Conservation (phyloP, 2,113 vertebrate species). For the Rafetus swinhoei region DNA sequence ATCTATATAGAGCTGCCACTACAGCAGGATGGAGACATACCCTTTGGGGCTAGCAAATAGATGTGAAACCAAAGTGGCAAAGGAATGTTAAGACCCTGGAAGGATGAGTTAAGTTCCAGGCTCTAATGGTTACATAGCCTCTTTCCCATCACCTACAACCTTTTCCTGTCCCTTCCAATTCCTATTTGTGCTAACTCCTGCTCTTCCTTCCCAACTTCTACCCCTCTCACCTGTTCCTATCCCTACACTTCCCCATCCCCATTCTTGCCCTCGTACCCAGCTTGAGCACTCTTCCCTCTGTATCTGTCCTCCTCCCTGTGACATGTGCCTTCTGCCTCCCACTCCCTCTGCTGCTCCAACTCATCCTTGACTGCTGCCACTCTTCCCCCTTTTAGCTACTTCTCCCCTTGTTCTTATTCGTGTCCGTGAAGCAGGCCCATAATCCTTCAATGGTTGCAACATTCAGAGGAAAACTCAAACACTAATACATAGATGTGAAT, state of each 20-base stretch:
- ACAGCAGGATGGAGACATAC: neutral
- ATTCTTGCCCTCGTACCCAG: too few species aligned
- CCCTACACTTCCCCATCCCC: too few species aligned
- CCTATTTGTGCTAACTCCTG: neutral
- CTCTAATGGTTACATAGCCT: neutral
- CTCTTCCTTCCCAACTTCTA: neutral
- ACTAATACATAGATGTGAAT: neutral
- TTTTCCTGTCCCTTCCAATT: neutral
- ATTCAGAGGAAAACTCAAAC: neutral
- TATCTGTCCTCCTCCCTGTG: too few species aligned
- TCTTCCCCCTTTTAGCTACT: too few species aligned
- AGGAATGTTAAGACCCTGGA: neutral
- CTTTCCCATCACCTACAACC: neutral
- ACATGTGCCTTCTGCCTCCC: too few species aligned
- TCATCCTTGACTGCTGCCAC: too few species aligned
- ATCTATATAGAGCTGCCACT: neutral
- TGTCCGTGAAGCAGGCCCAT: too few species aligned
- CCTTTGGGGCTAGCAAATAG: neutral
- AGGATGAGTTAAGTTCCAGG: neutral
- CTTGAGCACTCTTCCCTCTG: too few species aligned
- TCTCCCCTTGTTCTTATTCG: too few species aligned
- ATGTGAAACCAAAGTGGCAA: neutral
- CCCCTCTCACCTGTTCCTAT: neutral
- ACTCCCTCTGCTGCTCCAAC: too few species aligned
- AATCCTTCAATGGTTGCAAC: neutral